Conservation (phyloP, 1,140 invertebrate genomes). For the Contarinia nasturtii region DNA sequence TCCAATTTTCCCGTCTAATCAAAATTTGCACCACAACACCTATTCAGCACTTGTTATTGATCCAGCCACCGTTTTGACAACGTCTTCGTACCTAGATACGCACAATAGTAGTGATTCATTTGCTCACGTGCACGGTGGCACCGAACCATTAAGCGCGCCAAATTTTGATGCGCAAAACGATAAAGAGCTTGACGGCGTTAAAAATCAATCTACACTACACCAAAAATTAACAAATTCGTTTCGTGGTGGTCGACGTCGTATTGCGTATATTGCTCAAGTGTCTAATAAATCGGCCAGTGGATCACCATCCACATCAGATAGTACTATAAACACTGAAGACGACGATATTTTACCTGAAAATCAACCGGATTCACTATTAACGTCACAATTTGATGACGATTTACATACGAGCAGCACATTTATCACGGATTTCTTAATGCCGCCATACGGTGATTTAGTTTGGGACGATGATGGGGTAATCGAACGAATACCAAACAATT, state of each 20-base stretch:
- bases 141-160: background rate
- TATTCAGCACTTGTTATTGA: too few species aligned
- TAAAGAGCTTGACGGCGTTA: background rate
- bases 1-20: background rate
- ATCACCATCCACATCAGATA: constrained; percentile 5
- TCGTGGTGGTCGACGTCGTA: background rate
- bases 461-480: background rate
- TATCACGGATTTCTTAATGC: constrained; percentile 6
- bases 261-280: background rate
- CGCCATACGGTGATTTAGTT: background rate
- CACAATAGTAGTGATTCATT: constrained; percentile 3
- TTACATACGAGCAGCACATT: constrained; percentile 15
- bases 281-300: background rate
- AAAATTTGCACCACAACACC: too few species aligned
- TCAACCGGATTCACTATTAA: constrained; percentile 1
- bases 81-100: background rate
- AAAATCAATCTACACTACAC: too few species aligned
- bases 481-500: too few species aligned
- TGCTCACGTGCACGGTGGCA: background rate
- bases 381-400: constrained; percentile 10
- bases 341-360: constrained; percentile 16
- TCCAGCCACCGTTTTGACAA: background rate
- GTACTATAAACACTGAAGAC: constrained; percentile 11
- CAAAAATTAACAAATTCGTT: too few species aligned
- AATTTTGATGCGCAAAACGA: background rate